A percentile compares a stretch with the other conserved stretches of the same genome.
These are phyloP conservation scores for Leucophenga montana DNA, from an alignment of 2,888 invertebrate genomes.

Conservation along the genomic window DNA sequence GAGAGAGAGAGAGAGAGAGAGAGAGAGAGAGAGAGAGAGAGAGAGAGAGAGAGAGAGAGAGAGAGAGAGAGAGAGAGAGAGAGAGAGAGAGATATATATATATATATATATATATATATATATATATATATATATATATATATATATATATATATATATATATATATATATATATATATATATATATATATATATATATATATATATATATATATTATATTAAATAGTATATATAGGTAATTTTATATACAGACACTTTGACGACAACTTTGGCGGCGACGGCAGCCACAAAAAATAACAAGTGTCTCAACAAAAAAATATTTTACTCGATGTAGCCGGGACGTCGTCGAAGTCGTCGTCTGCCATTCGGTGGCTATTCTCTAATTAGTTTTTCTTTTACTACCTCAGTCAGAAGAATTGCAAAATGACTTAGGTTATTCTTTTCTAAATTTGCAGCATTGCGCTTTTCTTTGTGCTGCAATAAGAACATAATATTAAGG, in stretches of 20 bases:
- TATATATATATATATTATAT: neutral
- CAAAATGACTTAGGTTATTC: no score
- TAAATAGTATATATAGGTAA: neutral
- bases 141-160: neutral
- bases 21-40: no score
- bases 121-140: neutral
- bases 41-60: no score
- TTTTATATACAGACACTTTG: neutral
- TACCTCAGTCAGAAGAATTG: neutral
- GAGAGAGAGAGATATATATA: no score
- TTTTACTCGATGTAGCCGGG: no score
- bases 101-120: neutral
- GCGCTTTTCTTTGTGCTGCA: no score
- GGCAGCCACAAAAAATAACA: neutral
- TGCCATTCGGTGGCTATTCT: neutral
- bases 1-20: no score
- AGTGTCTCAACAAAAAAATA: neutral
- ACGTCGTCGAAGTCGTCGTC: no score
- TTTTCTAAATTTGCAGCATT: no score
- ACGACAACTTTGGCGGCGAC: no score
- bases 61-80: no score
- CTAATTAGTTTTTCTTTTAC: slow-evolving; percentile 17
- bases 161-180: neutral
- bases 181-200: neutral
- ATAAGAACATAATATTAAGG: no score